Percentiles rank a stretch among this genome's conserved stretches.
Conservation (phyloP, 2,797 vertebrate genomes). For the Sebastes taczanowskii region DNA sequence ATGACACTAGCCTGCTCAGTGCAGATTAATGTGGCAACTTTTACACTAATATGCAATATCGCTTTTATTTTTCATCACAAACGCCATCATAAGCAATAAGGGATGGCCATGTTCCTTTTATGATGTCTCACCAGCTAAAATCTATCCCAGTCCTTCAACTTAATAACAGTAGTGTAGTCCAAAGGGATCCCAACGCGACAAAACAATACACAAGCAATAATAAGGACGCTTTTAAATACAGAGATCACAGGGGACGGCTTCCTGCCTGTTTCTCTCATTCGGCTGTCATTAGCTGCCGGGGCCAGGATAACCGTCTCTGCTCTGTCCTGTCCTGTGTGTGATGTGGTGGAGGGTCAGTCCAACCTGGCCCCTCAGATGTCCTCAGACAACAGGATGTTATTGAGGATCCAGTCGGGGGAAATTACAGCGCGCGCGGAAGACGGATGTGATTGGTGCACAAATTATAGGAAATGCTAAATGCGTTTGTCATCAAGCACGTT, state of each 20-base stretch:
- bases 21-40: background rate
- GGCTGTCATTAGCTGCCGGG: constrained; percentile 69
- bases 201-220: constrained; percentile 70
- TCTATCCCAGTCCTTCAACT: constrained; percentile 11
- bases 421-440: constrained; percentile 57
- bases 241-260: constrained; percentile 72
- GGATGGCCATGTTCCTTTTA: background rate
- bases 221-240: constrained; percentile 66
- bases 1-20: background rate
- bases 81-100: background rate
- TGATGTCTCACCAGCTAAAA: background rate
- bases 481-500: constrained; percentile 29
- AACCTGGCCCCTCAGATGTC: constrained; percentile 62
- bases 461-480: constrained; percentile 67
- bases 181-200: constrained; percentile 46
- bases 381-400: constrained; percentile 79
- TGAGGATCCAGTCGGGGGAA: constrained; percentile 63
- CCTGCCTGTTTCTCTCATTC: constrained; percentile 59
- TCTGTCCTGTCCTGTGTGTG: constrained; percentile 50
- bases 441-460: constrained; percentile 51
- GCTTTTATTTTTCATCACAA: background rate
- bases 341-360: constrained; percentile 65
- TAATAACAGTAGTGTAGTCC: constrained; percentile 65
- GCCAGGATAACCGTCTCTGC: constrained; percentile 61
- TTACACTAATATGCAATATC: background rate